These are phyloP conservation scores for Sepioteuthis lessoniana DNA, from an alignment of 2,888 invertebrate genomes.

Conservation along the genomic window DNA sequence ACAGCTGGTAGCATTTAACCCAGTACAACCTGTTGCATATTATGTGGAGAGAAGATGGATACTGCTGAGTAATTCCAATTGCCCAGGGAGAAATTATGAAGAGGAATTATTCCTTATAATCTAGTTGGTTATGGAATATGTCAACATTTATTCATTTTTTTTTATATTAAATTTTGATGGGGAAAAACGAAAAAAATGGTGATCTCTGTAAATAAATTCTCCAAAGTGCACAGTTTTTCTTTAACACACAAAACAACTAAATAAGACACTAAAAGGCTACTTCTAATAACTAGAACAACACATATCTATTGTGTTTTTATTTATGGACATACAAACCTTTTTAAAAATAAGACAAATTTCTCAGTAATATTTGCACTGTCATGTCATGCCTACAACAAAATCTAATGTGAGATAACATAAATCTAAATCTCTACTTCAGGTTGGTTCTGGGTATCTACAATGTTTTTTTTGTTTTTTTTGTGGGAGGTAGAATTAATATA, in stretches of 20 bases:
- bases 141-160: too few relatives aligned
- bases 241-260: neutral
- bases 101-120: too few relatives aligned
- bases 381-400: neutral
- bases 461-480: too few relatives aligned
- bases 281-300: neutral
- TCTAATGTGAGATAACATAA: neutral
- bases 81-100: too few relatives aligned
- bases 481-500: neutral
- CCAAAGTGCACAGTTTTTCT: neutral
- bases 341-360: neutral
- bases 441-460: neutral
- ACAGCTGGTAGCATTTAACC: too few relatives aligned
- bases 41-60: too few relatives aligned
- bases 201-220: neutral
- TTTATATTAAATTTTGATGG: too few relatives aligned
- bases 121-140: too few relatives aligned
- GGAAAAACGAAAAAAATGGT: too few relatives aligned
- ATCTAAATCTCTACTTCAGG: neutral
- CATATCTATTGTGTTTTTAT: conserved; percentile 4
- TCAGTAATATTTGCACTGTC: neutral
- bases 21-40: too few relatives aligned
- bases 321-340: neutral
- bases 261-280: neutral
- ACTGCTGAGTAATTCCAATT: too few relatives aligned